Base-by-base conservation (phyloP, 1,140 invertebrate genomes). In the Drosophila gunungcola region DNA sequence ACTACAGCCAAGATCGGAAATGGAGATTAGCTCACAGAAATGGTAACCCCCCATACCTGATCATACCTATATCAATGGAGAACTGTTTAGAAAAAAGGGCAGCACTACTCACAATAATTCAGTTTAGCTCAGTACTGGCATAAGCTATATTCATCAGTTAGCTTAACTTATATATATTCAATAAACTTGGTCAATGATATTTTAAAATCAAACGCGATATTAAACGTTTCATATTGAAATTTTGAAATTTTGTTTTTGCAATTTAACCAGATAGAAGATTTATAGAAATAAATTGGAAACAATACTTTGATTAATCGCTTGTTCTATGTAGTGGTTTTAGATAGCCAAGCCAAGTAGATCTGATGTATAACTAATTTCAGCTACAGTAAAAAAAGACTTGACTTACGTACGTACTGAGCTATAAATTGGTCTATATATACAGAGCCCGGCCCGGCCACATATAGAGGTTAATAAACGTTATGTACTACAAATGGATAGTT, bases 391-490 rank as follows among this genome's bases (percentile, higher is more conserved):
- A 34, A 25, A 6, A 16, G 16, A 25, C 16, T 36, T 36, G 10
- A 4, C 45, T 42, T 64, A 4, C 32, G 58, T 6, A 38, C 41
- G 61, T 52, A 27, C 64, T 53, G 61, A 13, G 48, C 38, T 21
- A 2, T 7, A 9, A 51, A 4, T 16, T 65, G 45, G 7, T 43
- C 60, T 43, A 65, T 52, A 67, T 67, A 36, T 51, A 64, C 29
- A 62, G 43, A 67, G 57, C 42, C 63, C 10, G 34, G 41, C 56
- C 21, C 34, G 56, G 56, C 36, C 36, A 45, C 46, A 52, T 52
- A 69, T 69, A 69, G 65, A 67, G 65, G 62, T 68, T 69, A 69
- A 54, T 67, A 69, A 57, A 45, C n/a, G 65, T 69, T 69, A 69
- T 38, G 46, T 68, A 68, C 64, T 46, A 46, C 46, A 65, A 68